A percentile compares a stretch with the other conserved stretches of the same genome.
Conservation (phyloP, 2,113 vertebrate genomes). For the Chlamydotis undulata region DNA sequence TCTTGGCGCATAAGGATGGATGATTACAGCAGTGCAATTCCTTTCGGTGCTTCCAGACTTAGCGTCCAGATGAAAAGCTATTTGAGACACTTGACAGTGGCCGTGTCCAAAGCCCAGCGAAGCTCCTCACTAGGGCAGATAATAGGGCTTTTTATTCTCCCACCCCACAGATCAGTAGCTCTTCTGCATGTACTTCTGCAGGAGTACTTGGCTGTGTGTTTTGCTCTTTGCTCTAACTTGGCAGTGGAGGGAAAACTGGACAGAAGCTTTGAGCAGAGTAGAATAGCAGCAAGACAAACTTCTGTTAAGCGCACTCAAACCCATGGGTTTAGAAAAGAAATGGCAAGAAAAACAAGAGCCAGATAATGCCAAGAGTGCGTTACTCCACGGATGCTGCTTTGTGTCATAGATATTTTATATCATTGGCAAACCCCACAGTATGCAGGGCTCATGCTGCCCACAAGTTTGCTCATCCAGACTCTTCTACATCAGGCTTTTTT, state of each 20-base stretch:
- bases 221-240: neutral
- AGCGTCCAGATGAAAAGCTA: neutral
- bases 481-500: neutral
- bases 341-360: neutral
- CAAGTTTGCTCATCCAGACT: neutral
- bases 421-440: neutral
- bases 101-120: neutral
- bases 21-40: neutral
- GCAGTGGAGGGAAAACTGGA: neutral
- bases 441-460: neutral
- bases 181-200: neutral
- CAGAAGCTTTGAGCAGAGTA: neutral
- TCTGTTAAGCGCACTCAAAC: neutral
- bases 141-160: neutral
- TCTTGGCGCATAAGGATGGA: neutral
- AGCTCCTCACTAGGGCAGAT: neutral
- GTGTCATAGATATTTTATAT: neutral
- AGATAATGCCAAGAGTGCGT: neutral
- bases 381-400: neutral
- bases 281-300: neutral
- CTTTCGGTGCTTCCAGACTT: neutral
- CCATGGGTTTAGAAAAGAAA: neutral
- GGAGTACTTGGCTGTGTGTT: neutral
- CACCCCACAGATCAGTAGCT: neutral
- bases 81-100: neutral